These are phyloP conservation scores for Nibea albiflora DNA, from an alignment of 2,113 vertebrate genomes.

Conservation along the genomic window DNA sequence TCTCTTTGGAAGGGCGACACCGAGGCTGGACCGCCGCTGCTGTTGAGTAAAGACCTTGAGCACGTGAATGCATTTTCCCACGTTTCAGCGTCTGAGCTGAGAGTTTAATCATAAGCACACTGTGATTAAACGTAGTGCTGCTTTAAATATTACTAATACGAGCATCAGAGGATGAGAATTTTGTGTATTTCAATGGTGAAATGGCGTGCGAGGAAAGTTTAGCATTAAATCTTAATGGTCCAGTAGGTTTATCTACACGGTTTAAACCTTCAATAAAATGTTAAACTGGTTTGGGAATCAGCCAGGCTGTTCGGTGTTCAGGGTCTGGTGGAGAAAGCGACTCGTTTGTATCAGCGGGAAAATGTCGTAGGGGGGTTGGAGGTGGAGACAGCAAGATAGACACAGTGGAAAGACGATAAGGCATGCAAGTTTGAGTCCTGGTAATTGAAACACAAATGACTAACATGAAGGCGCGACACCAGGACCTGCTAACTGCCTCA, in stretches of 20 bases:
- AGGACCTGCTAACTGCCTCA: neutral
- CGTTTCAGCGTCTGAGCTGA: neutral
- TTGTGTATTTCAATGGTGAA: neutral
- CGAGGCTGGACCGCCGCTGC: constrained; percentile 13
- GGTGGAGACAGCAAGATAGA: constrained; percentile 4
- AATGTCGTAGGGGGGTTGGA: neutral
- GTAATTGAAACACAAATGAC: constrained; percentile 28
- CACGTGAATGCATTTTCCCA: constrained; percentile 1
- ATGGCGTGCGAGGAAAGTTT: neutral
- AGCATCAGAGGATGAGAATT: neutral
- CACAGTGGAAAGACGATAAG: constrained; percentile 32
- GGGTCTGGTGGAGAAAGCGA: neutral
- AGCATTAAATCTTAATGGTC: neutral
- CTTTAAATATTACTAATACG: neutral
- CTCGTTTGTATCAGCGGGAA: constrained; percentile 2
- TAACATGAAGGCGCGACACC: neutral
- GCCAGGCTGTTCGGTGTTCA: neutral
- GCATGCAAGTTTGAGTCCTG: neutral
- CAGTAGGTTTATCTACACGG: neutral
- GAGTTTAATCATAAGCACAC: constrained; percentile 2
- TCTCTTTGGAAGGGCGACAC: neutral
- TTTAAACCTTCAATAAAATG: neutral
- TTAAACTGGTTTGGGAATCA: neutral
- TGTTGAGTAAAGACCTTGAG: constrained; percentile 31
- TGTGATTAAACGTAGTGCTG: neutral